Conservation (phyloP, 2,113 vertebrate genomes). For the Oceanites oceanicus region DNA sequence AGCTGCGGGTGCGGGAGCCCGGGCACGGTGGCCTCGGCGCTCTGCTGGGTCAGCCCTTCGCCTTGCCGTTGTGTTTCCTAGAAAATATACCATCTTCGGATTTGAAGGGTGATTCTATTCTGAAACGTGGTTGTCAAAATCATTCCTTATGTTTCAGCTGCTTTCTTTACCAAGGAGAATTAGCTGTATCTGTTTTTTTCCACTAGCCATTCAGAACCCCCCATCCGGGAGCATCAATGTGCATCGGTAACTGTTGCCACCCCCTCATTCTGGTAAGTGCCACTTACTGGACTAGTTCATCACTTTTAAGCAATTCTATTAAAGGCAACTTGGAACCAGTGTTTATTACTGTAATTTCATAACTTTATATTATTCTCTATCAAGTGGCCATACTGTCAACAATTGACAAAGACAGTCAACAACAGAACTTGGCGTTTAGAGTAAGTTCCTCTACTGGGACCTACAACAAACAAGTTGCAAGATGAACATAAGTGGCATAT, state of each 20-base stretch:
- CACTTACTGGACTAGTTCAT: neutral
- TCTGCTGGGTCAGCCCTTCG: rapidly evolving
- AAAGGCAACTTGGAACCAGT: neutral
- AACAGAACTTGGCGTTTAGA: neutral
- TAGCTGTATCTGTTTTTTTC: neutral
- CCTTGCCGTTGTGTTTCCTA: too few relatives aligned
- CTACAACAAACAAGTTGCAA: neutral
- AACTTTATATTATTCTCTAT: neutral
- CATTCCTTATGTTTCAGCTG: neutral
- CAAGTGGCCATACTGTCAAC: neutral
- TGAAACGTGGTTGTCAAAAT: neutral
- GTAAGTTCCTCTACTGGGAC: neutral
- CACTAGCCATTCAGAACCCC: neutral
- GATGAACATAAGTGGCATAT: rapidly evolving
- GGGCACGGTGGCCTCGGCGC: rapidly evolving
- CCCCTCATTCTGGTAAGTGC: neutral
- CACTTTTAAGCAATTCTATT: neutral
- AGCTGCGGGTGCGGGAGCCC: neutral
- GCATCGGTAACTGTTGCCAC: neutral
- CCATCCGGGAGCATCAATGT: neutral
- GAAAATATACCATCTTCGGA: neutral
- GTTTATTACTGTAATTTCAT: neutral
- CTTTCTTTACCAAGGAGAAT: neutral
- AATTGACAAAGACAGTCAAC: neutral
- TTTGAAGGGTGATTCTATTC: neutral